Evolutionary conservation across 2,113 vertebrate species (phyloP).

Genomic region (Gobio gobio): DNA sequence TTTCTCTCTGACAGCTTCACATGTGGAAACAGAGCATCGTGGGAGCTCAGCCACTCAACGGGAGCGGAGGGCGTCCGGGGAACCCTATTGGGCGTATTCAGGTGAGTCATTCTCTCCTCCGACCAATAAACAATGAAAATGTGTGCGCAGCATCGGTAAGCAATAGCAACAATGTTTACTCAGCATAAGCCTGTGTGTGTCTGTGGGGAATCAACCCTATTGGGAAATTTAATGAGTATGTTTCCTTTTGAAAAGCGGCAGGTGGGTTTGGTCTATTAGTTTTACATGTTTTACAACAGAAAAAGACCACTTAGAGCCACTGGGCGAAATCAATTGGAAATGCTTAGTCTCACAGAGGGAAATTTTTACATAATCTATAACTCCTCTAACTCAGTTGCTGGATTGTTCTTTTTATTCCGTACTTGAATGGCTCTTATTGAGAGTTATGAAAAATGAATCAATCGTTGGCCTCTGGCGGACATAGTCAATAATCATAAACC

Average conservation of each 20-base stretch:
- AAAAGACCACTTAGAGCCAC: neutral
- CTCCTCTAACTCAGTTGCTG: neutral
- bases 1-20: constrained; percentile 76
- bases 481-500: constrained; percentile 10
- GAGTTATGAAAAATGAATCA: constrained; percentile 16
- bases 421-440: neutral
- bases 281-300: neutral
- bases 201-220: constrained; percentile 16
- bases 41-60: constrained; percentile 82
- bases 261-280: constrained; percentile 19
- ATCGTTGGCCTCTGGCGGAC: neutral
- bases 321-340: constrained; percentile 17
- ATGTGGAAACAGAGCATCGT: constrained; percentile 77
- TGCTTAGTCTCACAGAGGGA: neutral
- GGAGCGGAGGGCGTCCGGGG: constrained; percentile 85
- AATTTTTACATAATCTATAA: constrained; percentile 31
- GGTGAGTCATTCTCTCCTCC: constrained; percentile 75
- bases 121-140: constrained; percentile 17
- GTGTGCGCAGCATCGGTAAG: neutral
- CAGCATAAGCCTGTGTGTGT: neutral
- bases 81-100: constrained; percentile 97
- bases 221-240: constrained; percentile 36
- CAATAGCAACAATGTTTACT: constrained; percentile 42
- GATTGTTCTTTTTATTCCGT: neutral
- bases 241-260: constrained; percentile 4